phyloP scores from a whole-genome alignment of 2,113 vertebrate species.

The Rhabdomys dilectus region DNA sequence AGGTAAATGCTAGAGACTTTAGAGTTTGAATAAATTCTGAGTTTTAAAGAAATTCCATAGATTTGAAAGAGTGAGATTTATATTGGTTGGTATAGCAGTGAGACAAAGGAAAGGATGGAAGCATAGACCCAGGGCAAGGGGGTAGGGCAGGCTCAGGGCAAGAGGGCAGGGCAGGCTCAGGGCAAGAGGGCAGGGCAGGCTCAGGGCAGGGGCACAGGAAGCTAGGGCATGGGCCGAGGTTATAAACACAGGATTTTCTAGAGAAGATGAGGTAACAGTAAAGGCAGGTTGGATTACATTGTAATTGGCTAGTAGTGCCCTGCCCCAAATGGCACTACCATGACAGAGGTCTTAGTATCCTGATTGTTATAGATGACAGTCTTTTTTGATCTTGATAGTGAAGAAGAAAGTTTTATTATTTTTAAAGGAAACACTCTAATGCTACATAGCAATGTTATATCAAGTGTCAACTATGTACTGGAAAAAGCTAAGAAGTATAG shows the following conservation, averaged over 20 bases:
- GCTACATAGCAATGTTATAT: slow-evolving; percentile 16
- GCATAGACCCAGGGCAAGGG: background rate
- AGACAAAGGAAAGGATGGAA: background rate
- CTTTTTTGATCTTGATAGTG: slow-evolving; percentile 29
- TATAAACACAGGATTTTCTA: background rate
- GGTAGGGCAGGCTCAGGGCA: too few relatives aligned
- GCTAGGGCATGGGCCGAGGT: background rate
- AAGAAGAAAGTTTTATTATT: slow-evolving; percentile 24
- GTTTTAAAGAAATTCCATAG: background rate
- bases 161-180: background rate
- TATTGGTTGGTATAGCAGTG: background rate
- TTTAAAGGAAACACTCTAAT: slow-evolving; percentile 43
- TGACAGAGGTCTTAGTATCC: background rate
- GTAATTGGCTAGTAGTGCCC: background rate
- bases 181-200: background rate
- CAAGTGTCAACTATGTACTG: background rate
- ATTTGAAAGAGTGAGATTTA: background rate
- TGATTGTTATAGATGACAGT: background rate
- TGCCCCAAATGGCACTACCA: background rate
- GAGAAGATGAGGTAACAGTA: background rate
- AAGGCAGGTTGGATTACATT: background rate
- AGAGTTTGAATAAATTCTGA: background rate
- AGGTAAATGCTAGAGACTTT: background rate
- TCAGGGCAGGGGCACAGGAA: too few relatives aligned
- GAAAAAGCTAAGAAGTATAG: background rate